Percentiles rank a stretch among this genome's conserved stretches.
These are phyloP conservation scores for Acanthosepion pharaonis DNA, from an alignment of 2,888 invertebrate species.

Conservation along the genomic window DNA sequence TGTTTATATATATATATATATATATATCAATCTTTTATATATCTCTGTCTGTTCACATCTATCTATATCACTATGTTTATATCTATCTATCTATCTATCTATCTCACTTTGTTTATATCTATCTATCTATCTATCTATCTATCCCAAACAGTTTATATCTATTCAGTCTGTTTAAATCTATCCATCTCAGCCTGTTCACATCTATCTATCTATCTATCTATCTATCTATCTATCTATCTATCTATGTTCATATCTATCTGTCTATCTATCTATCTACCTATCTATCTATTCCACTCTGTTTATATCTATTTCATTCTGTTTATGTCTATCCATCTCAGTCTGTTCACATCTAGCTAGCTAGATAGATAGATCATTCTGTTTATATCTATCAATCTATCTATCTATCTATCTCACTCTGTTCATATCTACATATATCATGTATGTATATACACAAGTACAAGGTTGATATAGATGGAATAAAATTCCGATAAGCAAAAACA, in stretches of 20 bases:
- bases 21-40: no score
- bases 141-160: no score
- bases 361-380: no score
- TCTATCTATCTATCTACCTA: background rate
- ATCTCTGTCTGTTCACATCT: no score
- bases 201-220: background rate
- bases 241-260: background rate
- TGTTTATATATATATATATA: no score
- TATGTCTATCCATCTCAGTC: background rate
- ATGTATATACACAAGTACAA: background rate
- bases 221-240: background rate
- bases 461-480: no score
- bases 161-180: no score
- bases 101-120: no score
- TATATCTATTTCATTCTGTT: background rate
- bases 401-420: background rate
- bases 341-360: background rate
- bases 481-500: no score
- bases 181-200: background rate
- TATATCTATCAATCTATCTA: background rate
- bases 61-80: no score
- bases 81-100: no score
- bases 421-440: background rate
- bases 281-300: background rate
- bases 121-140: no score